Percentiles rank a stretch among this genome's conserved stretches.
Evolutionary conservation across 2,113 vertebrate genomes (phyloP).

Genomic region (Thomomys bottae): DNA sequence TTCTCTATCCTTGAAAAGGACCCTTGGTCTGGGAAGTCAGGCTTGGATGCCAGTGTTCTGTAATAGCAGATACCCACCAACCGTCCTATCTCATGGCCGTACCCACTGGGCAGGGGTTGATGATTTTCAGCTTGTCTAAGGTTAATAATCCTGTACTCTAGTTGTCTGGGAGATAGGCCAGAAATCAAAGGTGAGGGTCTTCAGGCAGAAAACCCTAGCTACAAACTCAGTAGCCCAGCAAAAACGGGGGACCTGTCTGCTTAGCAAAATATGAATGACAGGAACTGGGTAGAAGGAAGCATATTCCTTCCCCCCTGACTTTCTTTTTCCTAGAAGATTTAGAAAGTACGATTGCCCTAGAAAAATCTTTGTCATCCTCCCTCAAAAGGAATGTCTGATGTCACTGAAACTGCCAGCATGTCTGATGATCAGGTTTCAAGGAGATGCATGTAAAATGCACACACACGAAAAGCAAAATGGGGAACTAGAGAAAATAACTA

Average conservation of each 20-base stretch:
- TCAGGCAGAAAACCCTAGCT: not conserved
- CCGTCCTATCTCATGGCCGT: not conserved
- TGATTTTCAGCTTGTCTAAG: not conserved
- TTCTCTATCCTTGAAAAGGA: not conserved
- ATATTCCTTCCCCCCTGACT: not conserved
- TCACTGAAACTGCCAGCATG: not conserved
- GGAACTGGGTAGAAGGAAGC: not conserved
- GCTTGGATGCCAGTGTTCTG: not conserved
- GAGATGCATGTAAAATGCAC: conserved; percentile 37
- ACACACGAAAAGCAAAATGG: conserved; percentile 49
- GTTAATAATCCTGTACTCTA: not conserved
- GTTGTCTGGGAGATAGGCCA: not conserved
- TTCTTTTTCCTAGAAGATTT: conserved; percentile 58
- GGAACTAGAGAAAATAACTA: conserved; percentile 60
- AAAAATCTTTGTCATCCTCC: conserved; percentile 27
- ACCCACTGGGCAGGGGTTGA: not conserved
- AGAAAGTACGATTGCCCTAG: not conserved
- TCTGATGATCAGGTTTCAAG: not conserved
- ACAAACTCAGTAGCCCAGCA: not conserved
- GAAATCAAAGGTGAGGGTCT: not conserved
- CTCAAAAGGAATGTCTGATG: not conserved
- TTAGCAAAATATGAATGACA: conserved; percentile 16
- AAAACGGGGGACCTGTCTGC: not conserved
- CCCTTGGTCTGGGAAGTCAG: not conserved
- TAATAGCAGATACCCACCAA: not conserved